phyloP scores from a whole-genome alignment of 2,797 vertebrate species.

The Psittacula echo region DNA sequence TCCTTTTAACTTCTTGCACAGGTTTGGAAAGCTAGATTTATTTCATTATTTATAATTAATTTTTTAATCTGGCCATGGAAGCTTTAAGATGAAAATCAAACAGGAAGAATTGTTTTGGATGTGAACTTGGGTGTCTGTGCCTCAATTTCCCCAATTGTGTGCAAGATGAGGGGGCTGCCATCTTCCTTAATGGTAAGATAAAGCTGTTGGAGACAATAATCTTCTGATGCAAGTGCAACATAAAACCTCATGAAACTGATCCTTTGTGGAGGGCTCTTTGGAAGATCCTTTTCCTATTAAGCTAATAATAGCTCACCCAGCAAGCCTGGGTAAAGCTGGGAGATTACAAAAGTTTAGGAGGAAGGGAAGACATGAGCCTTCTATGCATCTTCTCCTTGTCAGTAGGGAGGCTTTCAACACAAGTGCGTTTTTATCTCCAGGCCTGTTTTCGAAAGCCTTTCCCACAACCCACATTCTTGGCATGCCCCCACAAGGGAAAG shows the following conservation, averaged over 20 bases:
- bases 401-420: background rate
- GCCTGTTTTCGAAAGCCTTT: constrained; percentile 13
- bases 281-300: background rate
- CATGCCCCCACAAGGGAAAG: constrained; percentile 24
- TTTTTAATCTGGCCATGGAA: background rate
- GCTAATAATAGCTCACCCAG: background rate
- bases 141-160: background rate
- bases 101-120: background rate
- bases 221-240: background rate
- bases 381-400: background rate
- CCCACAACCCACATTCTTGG: constrained; percentile 34
- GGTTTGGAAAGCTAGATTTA: background rate
- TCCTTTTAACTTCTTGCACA: background rate
- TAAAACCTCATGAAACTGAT: background rate
- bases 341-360: background rate
- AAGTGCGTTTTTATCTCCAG: constrained; percentile 27
- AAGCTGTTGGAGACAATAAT: background rate
- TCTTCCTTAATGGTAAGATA: background rate
- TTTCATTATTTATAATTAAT: background rate
- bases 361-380: background rate
- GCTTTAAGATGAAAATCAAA: background rate
- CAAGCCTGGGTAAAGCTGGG: background rate
- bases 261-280: background rate
- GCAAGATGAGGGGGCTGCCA: background rate
- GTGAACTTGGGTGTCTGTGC: background rate